phyloP scores from a whole-genome alignment of 2,113 vertebrate genomes.

The Paedocypris sp. region DNA sequence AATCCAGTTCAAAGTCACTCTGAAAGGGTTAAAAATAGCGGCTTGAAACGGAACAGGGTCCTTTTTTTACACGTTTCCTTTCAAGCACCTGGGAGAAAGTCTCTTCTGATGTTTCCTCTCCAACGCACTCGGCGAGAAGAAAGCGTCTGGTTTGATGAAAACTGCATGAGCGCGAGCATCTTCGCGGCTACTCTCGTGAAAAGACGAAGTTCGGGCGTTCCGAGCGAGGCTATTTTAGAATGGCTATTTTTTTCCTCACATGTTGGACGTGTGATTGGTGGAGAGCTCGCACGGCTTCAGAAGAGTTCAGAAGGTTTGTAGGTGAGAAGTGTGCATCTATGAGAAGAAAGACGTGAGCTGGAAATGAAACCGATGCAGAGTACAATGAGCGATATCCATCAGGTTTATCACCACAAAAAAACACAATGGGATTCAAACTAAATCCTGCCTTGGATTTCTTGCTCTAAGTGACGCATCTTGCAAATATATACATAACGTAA shows the following conservation, averaged over 20 bases:
- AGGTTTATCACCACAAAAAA: too few relatives aligned
- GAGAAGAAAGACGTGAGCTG: background rate
- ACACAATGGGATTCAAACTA: too few relatives aligned
- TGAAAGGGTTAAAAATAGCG: too few relatives aligned
- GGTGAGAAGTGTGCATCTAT: too few relatives aligned
- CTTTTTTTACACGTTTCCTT: background rate
- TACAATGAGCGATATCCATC: too few relatives aligned
- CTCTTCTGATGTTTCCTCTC: constrained; percentile 23
- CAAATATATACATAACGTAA: too few relatives aligned
- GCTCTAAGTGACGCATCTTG: too few relatives aligned
- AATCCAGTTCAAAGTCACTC: background rate
- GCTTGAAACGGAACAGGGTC: background rate
- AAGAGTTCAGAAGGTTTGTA: background rate
- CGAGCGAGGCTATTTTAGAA: constrained; percentile 25
- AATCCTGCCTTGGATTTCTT: too few relatives aligned
- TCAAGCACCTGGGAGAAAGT: constrained; percentile 7
- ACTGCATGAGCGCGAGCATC: constrained; percentile 13
- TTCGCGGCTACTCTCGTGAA: too few relatives aligned
- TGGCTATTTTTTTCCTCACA: constrained; percentile 20
- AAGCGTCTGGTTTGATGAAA: constrained; percentile 23
- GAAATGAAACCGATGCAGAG: too few relatives aligned
- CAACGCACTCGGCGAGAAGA: constrained; percentile 27
- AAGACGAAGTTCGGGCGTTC: too few relatives aligned
- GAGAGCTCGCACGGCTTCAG: background rate
- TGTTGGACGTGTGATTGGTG: constrained; percentile 3